Conservation (phyloP, 1,140 invertebrate genomes). For the Tetranychus cinnabarinus region DNA sequence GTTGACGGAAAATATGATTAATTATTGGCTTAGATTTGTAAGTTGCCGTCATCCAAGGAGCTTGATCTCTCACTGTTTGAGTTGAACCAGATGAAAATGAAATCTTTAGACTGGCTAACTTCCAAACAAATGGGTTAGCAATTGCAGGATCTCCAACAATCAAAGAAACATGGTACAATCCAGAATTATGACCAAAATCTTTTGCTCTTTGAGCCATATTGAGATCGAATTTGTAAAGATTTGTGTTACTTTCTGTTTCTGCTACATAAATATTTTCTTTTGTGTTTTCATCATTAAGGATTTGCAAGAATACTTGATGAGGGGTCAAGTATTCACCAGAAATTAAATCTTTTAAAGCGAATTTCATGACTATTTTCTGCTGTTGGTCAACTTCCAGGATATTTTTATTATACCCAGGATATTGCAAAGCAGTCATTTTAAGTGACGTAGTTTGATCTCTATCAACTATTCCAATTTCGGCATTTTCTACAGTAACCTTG, state of each 20-base stretch:
- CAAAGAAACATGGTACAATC: constrained; percentile 53
- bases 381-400: constrained; percentile 52
- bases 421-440: constrained; percentile 29
- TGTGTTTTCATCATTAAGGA: constrained; percentile 35
- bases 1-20: constrained; percentile 68
- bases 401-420: constrained; percentile 36
- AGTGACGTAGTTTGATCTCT: constrained; percentile 30
- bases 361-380: constrained; percentile 64
- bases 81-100: constrained; percentile 15
- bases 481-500: constrained; percentile 38
- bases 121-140: constrained; percentile 68
- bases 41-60: constrained; percentile 13
- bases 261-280: constrained; percentile 79
- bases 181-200: constrained; percentile 51
- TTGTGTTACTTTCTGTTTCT: constrained; percentile 43
- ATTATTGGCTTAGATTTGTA: constrained; percentile 54
- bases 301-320: constrained; percentile 75
- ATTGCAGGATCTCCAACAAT: constrained; percentile 73
- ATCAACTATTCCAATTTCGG: constrained; percentile 72
- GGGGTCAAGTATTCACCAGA: constrained; percentile 40
- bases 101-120: constrained; percentile 28
- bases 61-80: constrained; percentile 18
- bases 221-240: constrained; percentile 69
- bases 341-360: constrained; percentile 47
- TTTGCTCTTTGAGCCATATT: constrained; percentile 52